phyloP scores from a whole-genome alignment of 1,140 invertebrate species.

The Diploscapter pachys region DNA sequence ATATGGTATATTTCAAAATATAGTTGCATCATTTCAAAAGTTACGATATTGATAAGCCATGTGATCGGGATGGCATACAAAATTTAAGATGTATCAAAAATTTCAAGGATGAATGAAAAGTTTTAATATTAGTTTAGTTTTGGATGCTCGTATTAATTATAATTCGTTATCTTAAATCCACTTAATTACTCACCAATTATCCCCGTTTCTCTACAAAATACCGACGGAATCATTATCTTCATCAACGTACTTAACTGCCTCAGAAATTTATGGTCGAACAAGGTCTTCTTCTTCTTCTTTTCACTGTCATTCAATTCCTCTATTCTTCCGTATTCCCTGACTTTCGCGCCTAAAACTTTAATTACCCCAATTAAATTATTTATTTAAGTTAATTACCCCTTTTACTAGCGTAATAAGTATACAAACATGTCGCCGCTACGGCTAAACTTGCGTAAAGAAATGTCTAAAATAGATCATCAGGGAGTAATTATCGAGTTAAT shows the following conservation, averaged over 20 bases:
- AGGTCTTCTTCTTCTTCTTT: conserved; percentile 30
- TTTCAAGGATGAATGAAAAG: too few relatives aligned
- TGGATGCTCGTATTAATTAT: neutral
- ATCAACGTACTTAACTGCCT: conserved; percentile 75
- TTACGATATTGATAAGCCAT: too few relatives aligned
- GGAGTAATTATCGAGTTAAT: neutral
- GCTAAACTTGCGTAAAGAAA: neutral
- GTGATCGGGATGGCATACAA: too few relatives aligned
- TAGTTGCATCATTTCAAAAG: too few relatives aligned
- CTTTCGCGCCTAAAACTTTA: too few relatives aligned
- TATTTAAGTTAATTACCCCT: neutral
- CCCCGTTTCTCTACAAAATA: conserved; percentile 77
- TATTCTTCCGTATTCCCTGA: conserved; percentile 10
- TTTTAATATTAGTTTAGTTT: neutral
- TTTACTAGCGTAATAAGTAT: conserved; percentile 11
- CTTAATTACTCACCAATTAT: conserved; percentile 42
- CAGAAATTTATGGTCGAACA: conserved; percentile 73
- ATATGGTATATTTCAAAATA: too few relatives aligned
- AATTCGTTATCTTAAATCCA: conserved; percentile 6
- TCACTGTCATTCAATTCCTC: conserved; percentile 1
- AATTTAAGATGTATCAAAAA: too few relatives aligned
- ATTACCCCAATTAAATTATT: too few relatives aligned
- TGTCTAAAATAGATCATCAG: conserved; percentile 5
- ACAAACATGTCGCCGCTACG: conserved; percentile 1
- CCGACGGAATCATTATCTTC: conserved; percentile 83